Percentiles rank a stretch among this genome's conserved stretches.
Evolutionary conservation across 2,113 vertebrate genomes (phyloP).

Genomic region (Dinomys branickii): DNA sequence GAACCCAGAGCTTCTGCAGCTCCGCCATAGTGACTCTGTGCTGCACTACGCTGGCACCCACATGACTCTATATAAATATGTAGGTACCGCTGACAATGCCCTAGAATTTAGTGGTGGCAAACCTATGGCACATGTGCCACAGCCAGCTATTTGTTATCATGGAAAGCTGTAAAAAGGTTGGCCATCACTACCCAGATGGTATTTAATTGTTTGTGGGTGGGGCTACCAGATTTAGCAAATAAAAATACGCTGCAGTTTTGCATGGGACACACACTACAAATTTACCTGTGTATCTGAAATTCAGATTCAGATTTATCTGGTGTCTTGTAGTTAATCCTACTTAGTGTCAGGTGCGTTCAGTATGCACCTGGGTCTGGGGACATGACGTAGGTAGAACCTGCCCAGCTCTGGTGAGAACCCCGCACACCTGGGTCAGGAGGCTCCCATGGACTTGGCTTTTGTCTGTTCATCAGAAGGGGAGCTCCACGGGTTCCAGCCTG

Average conservation of each 20-base stretch:
- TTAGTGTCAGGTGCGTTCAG: not conserved
- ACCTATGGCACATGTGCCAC: not conserved
- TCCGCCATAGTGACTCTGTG: not conserved
- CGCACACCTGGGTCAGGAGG: not conserved
- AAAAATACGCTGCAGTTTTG: not conserved
- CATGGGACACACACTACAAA: not conserved
- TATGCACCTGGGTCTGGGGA: no score
- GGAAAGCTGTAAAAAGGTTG: not conserved
- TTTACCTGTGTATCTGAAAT: not conserved
- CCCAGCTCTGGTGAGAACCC: not conserved
- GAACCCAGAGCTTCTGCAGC: not conserved
- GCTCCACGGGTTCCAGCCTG: not conserved
- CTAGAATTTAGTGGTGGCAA: not conserved
- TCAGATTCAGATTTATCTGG: not conserved
- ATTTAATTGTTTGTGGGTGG: not conserved
- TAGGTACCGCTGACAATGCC: not conserved
- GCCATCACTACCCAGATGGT: not conserved
- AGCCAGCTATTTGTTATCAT: not conserved
- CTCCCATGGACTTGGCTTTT: not conserved
- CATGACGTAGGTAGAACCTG: no score
- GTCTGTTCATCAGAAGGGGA: no score
- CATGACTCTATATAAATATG: not conserved
- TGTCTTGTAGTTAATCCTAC: not conserved
- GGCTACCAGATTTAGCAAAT: not conserved
- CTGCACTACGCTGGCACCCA: not conserved